phyloP scores from a whole-genome alignment of 1,140 invertebrate species.

The Frieseomelitta varia region DNA sequence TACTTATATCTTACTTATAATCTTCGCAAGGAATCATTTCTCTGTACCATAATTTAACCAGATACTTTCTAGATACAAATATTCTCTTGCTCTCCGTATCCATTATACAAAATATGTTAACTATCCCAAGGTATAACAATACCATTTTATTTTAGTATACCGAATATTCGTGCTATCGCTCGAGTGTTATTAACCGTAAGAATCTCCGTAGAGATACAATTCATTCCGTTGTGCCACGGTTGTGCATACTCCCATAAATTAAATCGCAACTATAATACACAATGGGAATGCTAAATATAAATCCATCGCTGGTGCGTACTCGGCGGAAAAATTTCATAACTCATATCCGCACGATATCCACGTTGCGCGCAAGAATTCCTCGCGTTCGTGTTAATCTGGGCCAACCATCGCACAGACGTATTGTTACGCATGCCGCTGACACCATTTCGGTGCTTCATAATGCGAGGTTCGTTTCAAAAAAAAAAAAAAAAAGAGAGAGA shows the following conservation, averaged over 20 bases:
- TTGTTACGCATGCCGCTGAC: constrained; percentile 38
- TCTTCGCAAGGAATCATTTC: background rate
- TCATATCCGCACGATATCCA: background rate
- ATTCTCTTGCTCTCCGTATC: no score
- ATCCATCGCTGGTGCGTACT: background rate
- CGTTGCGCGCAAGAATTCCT: background rate
- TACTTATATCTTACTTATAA: background rate
- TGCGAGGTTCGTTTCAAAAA: constrained; percentile 9
- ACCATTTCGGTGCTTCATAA: constrained; percentile 34
- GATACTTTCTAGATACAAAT: no score
- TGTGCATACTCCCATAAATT: background rate
- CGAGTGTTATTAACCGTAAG: background rate
- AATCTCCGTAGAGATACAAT: background rate
- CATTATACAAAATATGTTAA: background rate
- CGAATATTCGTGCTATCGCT: background rate
- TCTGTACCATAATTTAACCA: background rate
- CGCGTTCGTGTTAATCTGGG: constrained; percentile 36
- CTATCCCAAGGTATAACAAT: background rate
- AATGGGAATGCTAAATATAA: background rate
- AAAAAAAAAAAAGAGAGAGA: background rate
- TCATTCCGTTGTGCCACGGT: background rate
- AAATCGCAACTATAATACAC: background rate
- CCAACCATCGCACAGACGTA: constrained; percentile 23
- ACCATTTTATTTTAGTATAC: background rate
- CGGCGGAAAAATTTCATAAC: constrained; percentile 29